phyloP scores from a whole-genome alignment of 1,140 invertebrate species.

The Caerostris darwini region DNA sequence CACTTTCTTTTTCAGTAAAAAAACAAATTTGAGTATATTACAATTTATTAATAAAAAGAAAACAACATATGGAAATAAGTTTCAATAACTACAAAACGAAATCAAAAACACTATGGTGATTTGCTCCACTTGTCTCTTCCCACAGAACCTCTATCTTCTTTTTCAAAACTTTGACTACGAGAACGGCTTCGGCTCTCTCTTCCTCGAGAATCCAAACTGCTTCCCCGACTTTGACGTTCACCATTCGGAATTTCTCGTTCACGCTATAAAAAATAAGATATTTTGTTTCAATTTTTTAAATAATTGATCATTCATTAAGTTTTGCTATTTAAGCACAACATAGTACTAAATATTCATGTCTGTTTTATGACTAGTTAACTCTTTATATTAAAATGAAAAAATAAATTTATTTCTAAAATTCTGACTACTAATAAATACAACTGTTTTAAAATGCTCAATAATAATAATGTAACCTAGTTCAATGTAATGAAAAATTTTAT shows the following conservation, averaged over 20 bases:
- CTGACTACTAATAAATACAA: no score
- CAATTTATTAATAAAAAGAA: slow-evolving; percentile 37
- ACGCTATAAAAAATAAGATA: not conserved
- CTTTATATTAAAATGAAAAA: no score
- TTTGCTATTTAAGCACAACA: no score
- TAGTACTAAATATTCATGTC: no score
- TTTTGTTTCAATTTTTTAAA: no score
- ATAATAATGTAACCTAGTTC: not conserved
- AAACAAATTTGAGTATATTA: not conserved
- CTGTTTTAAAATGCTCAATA: not conserved
- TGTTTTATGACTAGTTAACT: no score
- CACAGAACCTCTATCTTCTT: not conserved
- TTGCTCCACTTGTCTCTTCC: slow-evolving; percentile 64
- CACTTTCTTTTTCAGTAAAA: not conserved
- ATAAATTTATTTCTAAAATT: no score
- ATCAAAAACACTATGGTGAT: slow-evolving; percentile 16
- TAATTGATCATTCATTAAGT: no score
- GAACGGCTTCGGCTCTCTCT: slow-evolving; percentile 58
- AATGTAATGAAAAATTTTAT: not conserved
- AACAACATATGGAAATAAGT: slow-evolving; percentile 24
- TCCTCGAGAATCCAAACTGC: slow-evolving; percentile 27
- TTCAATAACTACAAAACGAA: slow-evolving; percentile 20
- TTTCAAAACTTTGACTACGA: slow-evolving; percentile 38
- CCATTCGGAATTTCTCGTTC: slow-evolving; percentile 36
- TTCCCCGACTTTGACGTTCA: slow-evolving; percentile 34